phyloP scores from a whole-genome alignment of 2,888 invertebrate genomes.

The Congeria kusceri region DNA sequence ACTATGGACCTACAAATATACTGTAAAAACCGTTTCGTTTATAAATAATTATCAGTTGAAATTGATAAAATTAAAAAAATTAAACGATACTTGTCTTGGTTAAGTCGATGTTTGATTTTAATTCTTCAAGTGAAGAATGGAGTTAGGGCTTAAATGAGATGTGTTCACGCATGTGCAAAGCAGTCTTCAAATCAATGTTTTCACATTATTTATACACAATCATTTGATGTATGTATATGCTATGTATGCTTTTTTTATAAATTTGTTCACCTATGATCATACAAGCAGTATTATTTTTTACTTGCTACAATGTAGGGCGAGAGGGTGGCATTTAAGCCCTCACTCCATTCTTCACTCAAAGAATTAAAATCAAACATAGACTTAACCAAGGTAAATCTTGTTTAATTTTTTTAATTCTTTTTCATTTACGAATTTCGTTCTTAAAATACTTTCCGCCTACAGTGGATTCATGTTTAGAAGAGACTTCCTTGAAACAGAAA shows the following conservation, averaged over 20 bases:
- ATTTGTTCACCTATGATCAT: too few relatives aligned
- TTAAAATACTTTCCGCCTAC: too few relatives aligned
- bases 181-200: not conserved
- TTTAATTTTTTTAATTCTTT: constrained; percentile 46
- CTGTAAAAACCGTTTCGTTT: too few relatives aligned
- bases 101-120: constrained; percentile 45
- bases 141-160: constrained; percentile 20
- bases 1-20: too few relatives aligned
- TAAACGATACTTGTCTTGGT: constrained; percentile 50
- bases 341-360: not conserved
- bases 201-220: constrained; percentile 1
- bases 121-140: not conserved
- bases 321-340: constrained; percentile 38
- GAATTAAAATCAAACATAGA: constrained; percentile 36
- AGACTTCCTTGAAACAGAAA: too few relatives aligned
- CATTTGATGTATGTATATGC: too few relatives aligned
- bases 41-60: too few relatives aligned
- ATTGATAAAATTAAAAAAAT: constrained; percentile 46
- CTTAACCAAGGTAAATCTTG: constrained; percentile 54
- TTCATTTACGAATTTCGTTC: constrained; percentile 28
- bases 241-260: too few relatives aligned
- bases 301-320: not conserved
- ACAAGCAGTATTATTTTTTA: too few relatives aligned
- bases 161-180: not conserved
- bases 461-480: too few relatives aligned